Percentiles rank a stretch among this genome's conserved stretches.
Conservation (phyloP, 2,113 vertebrate genomes). For the Scomber scombrus region DNA sequence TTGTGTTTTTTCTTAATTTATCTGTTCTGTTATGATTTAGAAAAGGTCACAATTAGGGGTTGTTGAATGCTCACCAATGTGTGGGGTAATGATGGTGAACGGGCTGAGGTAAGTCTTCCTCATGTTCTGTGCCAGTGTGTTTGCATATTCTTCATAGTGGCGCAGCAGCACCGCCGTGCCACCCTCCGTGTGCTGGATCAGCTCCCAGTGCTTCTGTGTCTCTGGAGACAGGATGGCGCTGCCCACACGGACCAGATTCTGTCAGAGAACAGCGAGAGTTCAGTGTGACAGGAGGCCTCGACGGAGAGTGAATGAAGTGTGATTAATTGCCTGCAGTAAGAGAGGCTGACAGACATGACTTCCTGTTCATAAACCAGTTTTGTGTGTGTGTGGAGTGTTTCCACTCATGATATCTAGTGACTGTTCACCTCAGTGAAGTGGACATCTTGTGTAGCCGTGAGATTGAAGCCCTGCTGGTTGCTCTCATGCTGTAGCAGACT, state of each 20-base stretch:
- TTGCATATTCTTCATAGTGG: slow-evolving; percentile 93
- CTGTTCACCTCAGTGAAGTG: slow-evolving; percentile 93
- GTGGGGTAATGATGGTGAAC: slow-evolving; percentile 95
- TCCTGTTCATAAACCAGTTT: slow-evolving; percentile 3
- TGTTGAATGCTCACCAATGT: slow-evolving; percentile 88
- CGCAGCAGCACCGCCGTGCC: slow-evolving; percentile 91
- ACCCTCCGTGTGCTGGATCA: slow-evolving; percentile 93
- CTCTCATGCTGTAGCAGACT: slow-evolving; percentile 91
- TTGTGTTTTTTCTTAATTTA: too few species aligned
- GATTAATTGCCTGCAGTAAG: slow-evolving; percentile 27
- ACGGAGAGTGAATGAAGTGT: slow-evolving; percentile 31
- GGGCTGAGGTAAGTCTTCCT: slow-evolving; percentile 96
- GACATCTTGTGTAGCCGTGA: slow-evolving; percentile 94
- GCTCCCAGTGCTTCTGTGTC: slow-evolving; percentile 92
- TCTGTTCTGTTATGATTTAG: too few species aligned
- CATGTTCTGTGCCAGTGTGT: slow-evolving; percentile 95
- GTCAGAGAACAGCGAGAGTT: slow-evolving; percentile 44
- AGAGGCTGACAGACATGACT: slow-evolving; percentile 5
- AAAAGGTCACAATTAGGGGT: too few species aligned
- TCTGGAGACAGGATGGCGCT: slow-evolving; percentile 90
- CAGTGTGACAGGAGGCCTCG: slow-evolving; percentile 31
- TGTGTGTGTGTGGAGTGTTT: neutral
- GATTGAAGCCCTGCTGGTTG: slow-evolving; percentile 90
- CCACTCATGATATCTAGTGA: neutral
- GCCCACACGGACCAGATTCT: slow-evolving; percentile 95